phyloP scores from a whole-genome alignment of 2,888 invertebrate genomes.

The Drosophila pseudotalamancana region DNA sequence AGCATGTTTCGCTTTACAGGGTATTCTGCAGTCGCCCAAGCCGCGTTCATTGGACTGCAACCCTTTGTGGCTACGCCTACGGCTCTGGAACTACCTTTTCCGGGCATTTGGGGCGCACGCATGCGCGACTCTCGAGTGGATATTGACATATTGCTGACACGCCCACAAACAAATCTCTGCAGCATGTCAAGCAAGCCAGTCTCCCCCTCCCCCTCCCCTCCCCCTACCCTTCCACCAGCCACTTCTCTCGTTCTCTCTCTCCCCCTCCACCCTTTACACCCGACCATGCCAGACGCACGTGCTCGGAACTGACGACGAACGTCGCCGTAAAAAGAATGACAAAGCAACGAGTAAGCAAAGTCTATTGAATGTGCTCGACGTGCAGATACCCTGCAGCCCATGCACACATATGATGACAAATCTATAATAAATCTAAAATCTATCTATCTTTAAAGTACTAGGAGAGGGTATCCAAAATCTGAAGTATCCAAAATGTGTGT shows the following conservation, averaged over 20 bases:
- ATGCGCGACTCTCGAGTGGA: conserved; percentile 69
- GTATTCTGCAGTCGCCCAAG: no score
- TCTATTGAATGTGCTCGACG: no score
- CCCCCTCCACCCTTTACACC: background rate
- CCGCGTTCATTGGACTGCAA: conserved; percentile 23
- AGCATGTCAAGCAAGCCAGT: conserved; percentile 13
- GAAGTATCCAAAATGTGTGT: no score
- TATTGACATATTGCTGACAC: conserved; percentile 76
- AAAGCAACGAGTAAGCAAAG: no score
- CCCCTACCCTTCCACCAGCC: background rate
- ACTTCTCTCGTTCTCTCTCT: no score
- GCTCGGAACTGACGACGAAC: conserved; percentile 28
- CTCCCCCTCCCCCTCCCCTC: background rate
- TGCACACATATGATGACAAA: no score
- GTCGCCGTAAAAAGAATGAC: background rate
- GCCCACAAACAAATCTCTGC: conserved; percentile 74
- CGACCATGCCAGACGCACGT: conserved; percentile 40
- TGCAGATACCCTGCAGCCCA: no score
- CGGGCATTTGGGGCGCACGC: conserved; percentile 47
- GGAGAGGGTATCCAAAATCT: no score
- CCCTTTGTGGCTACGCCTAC: conserved; percentile 35
- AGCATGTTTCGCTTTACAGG: no score
- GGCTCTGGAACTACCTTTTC: conserved; percentile 24
- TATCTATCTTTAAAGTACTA: no score
- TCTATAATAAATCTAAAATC: no score